These are phyloP conservation scores for Urechis unicinctus DNA, from an alignment of 2,888 invertebrate genomes.

Conservation along the genomic window DNA sequence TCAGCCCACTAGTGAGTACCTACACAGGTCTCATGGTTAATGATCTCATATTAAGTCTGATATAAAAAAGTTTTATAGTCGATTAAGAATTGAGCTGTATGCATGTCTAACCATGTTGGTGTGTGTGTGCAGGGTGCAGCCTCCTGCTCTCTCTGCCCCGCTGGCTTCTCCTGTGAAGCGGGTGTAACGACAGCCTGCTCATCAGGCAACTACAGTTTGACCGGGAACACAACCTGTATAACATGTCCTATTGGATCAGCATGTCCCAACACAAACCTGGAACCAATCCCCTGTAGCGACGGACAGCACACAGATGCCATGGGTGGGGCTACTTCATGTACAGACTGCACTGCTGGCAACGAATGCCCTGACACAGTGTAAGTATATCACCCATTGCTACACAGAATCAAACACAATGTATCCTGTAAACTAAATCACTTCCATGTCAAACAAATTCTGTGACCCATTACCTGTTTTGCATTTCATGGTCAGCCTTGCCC, in stretches of 20 bases:
- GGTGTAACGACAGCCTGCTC: slow-evolving; percentile 16
- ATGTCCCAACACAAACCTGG: slow-evolving; percentile 26
- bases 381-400: slow-evolving; percentile 1
- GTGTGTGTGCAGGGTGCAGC: background rate
- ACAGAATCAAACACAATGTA: background rate
- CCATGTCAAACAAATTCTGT: background rate
- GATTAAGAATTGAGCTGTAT: no score
- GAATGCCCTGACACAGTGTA: slow-evolving; percentile 24
- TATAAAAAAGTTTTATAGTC: no score
- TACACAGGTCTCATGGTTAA: background rate
- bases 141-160: slow-evolving; percentile 28
- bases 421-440: no score
- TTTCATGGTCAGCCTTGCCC: slow-evolving; percentile 10
- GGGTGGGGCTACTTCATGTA: slow-evolving; percentile 25
- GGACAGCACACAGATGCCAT: slow-evolving; percentile 32
- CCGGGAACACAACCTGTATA: slow-evolving; percentile 28
- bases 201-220: slow-evolving; percentile 33
- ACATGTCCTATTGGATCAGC: slow-evolving; percentile 30
- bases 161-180: slow-evolving; percentile 32
- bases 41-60: no score
- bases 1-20: slow-evolving; percentile 3
- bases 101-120: no score
- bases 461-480: background rate
- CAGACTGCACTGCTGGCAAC: slow-evolving; percentile 24
- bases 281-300: slow-evolving; percentile 25